Evolutionary conservation across 2,113 vertebrate genomes (phyloP).

Genomic region (Serranochromis macrocephalus): DNA sequence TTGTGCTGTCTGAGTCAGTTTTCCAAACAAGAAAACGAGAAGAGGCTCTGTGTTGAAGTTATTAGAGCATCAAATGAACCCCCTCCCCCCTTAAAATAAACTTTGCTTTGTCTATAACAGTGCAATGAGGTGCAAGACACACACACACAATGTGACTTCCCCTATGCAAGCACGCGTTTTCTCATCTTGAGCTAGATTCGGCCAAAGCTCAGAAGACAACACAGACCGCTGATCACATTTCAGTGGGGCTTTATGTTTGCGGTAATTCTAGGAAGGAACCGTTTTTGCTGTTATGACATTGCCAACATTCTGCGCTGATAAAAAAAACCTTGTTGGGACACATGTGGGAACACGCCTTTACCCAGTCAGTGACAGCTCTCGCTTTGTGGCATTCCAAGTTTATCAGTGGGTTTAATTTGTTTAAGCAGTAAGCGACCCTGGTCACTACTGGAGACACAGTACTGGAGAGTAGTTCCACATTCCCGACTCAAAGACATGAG

Average conservation of each 20-base stretch:
- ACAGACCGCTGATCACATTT: slow-evolving; percentile 36
- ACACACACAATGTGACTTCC: background rate
- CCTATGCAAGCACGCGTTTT: slow-evolving; percentile 2
- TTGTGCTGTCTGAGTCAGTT: slow-evolving; percentile 25
- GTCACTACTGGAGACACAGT: background rate
- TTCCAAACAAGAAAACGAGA: slow-evolving; percentile 21
- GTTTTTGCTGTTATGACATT: slow-evolving; percentile 50
- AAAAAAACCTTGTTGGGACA: slow-evolving; percentile 58
- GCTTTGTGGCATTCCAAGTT: slow-evolving; percentile 18
- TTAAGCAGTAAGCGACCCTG: slow-evolving; percentile 2
- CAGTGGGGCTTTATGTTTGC: slow-evolving; percentile 39
- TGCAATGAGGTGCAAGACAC: background rate
- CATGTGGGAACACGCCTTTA: slow-evolving; percentile 42
- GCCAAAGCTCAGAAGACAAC: background rate
- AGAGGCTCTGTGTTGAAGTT: slow-evolving; percentile 6
- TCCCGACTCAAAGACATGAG: background rate
- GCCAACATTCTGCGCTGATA: slow-evolving; percentile 47
- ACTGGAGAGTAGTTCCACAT: background rate
- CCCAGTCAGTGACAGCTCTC: slow-evolving; percentile 10
- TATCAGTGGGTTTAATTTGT: background rate
- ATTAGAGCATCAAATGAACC: slow-evolving; percentile 21
- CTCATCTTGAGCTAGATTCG: background rate
- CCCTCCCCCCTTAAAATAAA: slow-evolving; percentile 5
- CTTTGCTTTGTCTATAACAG: background rate
- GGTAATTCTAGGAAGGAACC: slow-evolving; percentile 50